These are phyloP conservation scores for Myrmophylax atrothorax DNA, from an alignment of 2,113 vertebrate genomes.

Conservation along the genomic window DNA sequence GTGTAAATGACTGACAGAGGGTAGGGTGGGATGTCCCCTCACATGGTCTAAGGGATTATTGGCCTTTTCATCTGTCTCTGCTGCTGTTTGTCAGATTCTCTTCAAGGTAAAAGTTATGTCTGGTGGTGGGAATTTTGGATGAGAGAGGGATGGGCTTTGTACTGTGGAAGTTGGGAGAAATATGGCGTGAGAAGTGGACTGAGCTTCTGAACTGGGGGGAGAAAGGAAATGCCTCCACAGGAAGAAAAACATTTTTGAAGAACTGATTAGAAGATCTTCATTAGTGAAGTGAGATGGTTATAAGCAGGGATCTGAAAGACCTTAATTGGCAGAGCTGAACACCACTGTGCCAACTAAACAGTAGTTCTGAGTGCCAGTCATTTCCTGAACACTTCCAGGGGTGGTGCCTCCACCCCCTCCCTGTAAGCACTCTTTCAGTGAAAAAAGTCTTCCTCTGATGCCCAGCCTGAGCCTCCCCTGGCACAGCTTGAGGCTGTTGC, in stretches of 20 bases:
- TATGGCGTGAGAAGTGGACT: rapidly evolving
- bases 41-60: rapidly evolving
- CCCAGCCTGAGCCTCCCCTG: not conserved
- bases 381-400: not conserved
- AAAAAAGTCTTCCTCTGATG: not conserved
- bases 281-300: not conserved
- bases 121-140: not conserved
- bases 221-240: not conserved
- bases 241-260: not conserved
- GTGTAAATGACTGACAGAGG: not conserved
- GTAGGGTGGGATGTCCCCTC: not conserved
- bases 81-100: not conserved
- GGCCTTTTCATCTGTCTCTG: not conserved
- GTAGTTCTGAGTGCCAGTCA: not conserved
- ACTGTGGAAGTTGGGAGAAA: not conserved
- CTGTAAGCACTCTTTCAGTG: no score
- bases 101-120: not conserved
- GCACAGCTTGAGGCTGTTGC: not conserved
- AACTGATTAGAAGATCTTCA: not conserved
- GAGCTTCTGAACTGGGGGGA: not conserved
- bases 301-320: not conserved
- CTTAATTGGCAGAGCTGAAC: not conserved
- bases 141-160: rapidly evolving
- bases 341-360: not conserved
- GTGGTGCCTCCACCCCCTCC: no score